These are phyloP conservation scores for Nanger granti DNA, from an alignment of 2,113 vertebrate species.

Conservation along the genomic window DNA sequence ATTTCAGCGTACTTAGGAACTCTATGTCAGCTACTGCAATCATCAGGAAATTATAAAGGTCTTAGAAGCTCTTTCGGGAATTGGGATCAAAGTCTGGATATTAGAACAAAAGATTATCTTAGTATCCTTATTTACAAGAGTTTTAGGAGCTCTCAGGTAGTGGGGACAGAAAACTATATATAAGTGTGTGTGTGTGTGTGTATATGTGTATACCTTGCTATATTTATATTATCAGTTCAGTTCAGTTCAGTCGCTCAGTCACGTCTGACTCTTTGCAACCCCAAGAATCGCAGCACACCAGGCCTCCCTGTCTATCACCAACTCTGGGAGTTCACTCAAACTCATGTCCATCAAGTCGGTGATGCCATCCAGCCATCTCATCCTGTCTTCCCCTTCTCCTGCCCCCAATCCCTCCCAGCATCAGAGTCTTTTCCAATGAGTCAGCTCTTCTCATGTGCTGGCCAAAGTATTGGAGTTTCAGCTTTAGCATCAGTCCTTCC, in stretches of 20 bases:
- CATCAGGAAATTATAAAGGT: neutral
- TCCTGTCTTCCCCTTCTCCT: too few species aligned
- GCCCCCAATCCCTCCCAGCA: too few species aligned
- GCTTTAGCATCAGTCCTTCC: too few species aligned
- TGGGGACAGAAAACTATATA: neutral
- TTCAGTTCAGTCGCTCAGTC: too few species aligned
- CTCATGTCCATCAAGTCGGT: too few species aligned
- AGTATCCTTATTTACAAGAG: neutral
- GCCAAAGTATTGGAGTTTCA: too few species aligned
- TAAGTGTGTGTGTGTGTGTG: neutral
- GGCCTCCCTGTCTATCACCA: too few species aligned
- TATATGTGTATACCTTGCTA: neutral
- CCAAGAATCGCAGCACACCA: rapidly evolving
- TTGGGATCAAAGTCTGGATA: neutral
- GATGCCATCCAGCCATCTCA: too few species aligned
- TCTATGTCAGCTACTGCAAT: neutral
- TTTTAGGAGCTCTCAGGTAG: neutral
- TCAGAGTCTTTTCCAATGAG: too few species aligned
- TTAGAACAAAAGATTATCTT: conserved; percentile 1
- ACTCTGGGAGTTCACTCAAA: too few species aligned
- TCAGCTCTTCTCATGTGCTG: too few species aligned
- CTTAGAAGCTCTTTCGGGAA: neutral
- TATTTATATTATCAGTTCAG: neutral
- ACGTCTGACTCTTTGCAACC: too few species aligned
- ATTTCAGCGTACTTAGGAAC: neutral